Evolutionary conservation across 2,113 vertebrate genomes (phyloP).

Genomic region (Neodontobutis hainanensis): DNA sequence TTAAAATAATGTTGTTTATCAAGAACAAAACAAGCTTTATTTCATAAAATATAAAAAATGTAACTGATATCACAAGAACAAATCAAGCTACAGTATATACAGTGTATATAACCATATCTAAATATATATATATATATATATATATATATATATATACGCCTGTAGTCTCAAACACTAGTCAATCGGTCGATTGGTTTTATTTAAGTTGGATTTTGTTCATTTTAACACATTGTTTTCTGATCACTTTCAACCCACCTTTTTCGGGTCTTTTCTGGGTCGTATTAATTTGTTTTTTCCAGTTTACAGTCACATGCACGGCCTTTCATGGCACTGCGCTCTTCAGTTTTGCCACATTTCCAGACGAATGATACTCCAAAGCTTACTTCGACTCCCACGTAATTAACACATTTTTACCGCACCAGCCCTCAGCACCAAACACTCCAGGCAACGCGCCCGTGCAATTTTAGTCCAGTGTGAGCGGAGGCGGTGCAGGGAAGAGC

Average conservation of each 20-base stretch:
- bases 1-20: too few species aligned
- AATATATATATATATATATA: too few species aligned
- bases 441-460: slow-evolving; percentile 51
- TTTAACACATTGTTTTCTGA: neutral
- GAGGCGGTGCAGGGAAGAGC: slow-evolving; percentile 41
- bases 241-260: slow-evolving; percentile 2
- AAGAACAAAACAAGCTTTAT: too few species aligned
- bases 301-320: slow-evolving; percentile 15
- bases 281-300: neutral
- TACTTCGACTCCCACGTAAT: slow-evolving; percentile 58
- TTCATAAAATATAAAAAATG: too few species aligned
- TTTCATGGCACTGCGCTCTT: slow-evolving; percentile 22
- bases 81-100: too few species aligned
- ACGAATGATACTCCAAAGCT: slow-evolving; percentile 43
- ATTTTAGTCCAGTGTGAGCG: slow-evolving; percentile 37
- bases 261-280: neutral
- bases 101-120: too few species aligned
- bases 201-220: neutral
- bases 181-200: neutral
- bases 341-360: slow-evolving; percentile 38
- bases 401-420: slow-evolving; percentile 55
- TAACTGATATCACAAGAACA: too few species aligned
- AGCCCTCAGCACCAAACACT: slow-evolving; percentile 45
- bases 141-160: too few species aligned
- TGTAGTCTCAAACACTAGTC: neutral